These are phyloP conservation scores for Miniopterus natalensis DNA, from an alignment of 2,113 vertebrate genomes.

Conservation along the genomic window DNA sequence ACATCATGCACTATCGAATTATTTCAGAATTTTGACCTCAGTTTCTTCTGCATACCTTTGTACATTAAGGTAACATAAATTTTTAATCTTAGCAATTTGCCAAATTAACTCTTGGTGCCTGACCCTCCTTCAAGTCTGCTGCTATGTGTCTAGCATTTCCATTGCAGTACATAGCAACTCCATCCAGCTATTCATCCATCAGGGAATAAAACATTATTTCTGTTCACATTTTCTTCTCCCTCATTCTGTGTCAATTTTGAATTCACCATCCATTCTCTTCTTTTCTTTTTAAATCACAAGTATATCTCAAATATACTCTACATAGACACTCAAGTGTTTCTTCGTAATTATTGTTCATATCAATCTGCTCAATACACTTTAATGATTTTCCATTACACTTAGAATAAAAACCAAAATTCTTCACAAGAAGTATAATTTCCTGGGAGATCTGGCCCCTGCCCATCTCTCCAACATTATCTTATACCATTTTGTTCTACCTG, in stretches of 20 bases:
- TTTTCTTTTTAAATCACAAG: background rate
- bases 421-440: background rate
- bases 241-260: background rate
- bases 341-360: background rate
- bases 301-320: background rate
- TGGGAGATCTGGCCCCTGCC: too few species aligned
- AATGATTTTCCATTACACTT: background rate
- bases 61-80: background rate
- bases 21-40: background rate
- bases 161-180: fast-evolving
- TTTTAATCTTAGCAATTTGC: background rate
- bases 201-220: background rate
- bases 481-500: background rate
- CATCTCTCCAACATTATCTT: background rate
- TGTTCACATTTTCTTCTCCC: background rate
- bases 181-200: background rate
- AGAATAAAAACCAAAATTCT: background rate
- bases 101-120: background rate
- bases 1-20: background rate
- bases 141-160: background rate
- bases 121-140: background rate
- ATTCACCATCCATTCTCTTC: background rate
- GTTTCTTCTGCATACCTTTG: background rate
- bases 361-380: background rate
- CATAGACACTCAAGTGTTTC: background rate